Conservation (phyloP, 2,113 vertebrate genomes). For the Hipposideros armiger region DNA sequence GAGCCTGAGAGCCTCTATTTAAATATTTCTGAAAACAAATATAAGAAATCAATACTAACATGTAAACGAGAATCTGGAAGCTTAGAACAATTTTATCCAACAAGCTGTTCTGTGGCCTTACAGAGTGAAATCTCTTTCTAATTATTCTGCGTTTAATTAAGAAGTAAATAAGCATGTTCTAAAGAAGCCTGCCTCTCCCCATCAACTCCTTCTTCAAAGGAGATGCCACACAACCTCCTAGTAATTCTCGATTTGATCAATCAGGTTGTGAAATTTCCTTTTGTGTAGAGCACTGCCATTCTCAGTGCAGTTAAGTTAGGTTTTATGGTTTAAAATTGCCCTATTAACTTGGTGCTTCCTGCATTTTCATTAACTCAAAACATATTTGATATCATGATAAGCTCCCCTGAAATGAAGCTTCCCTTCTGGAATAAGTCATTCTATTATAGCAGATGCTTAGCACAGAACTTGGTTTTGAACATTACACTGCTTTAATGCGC, state of each 20-base stretch:
- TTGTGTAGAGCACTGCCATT: conserved; percentile 72
- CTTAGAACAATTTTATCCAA: conserved; percentile 69
- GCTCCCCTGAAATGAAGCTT: conserved; percentile 74
- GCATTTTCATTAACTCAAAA: conserved; percentile 81
- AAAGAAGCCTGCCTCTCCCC: conserved; percentile 67
- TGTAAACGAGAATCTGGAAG: conserved; percentile 55
- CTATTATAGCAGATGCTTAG: conserved; percentile 73
- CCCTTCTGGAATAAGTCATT: conserved; percentile 75
- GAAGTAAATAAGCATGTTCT: conserved; percentile 77
- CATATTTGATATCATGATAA: conserved; percentile 81
- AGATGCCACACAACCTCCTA: conserved; percentile 15
- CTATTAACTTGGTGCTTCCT: conserved; percentile 83
- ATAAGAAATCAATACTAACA: not conserved
- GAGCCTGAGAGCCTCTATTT: conserved; percentile 18
- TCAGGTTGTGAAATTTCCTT: conserved; percentile 72
- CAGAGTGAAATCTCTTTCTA: conserved; percentile 75
- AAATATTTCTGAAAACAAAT: conserved; percentile 57
- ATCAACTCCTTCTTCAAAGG: conserved; percentile 72
- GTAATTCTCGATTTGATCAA: conserved; percentile 73
- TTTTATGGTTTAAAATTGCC: conserved; percentile 82
- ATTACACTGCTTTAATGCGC: conserved; percentile 70
- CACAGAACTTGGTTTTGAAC: conserved; percentile 64
- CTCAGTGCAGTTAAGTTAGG: conserved; percentile 77
- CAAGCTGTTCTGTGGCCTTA: conserved; percentile 61
- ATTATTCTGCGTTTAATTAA: conserved; percentile 81